phyloP scores from a whole-genome alignment of 2,113 vertebrate genomes.

The Noturus placidus region DNA sequence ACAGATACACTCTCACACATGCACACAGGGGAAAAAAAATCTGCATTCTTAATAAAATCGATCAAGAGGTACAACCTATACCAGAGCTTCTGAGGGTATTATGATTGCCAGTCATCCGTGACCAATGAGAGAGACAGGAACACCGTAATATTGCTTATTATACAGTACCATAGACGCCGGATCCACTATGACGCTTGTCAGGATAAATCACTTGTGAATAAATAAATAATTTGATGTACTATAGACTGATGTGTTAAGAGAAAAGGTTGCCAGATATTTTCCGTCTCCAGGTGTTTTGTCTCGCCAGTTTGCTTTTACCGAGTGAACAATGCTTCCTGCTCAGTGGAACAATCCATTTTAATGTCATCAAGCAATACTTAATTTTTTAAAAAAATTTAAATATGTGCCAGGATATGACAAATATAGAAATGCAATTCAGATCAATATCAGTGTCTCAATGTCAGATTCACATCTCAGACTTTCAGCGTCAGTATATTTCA shows the following conservation, averaged over 20 bases:
- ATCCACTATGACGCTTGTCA: background rate
- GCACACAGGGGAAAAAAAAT: background rate
- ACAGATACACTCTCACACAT: background rate
- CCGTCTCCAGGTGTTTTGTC: background rate
- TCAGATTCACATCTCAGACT: background rate
- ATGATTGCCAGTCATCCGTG: background rate
- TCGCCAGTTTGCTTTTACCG: background rate
- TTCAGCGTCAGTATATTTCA: background rate
- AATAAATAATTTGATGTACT: background rate
- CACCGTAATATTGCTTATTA: background rate
- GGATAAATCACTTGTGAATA: background rate
- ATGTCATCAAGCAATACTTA: background rate
- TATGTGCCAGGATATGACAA: background rate
- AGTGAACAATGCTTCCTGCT: background rate
- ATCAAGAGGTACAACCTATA: background rate
- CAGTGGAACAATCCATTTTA: background rate
- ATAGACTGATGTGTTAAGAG: background rate
- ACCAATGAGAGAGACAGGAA: background rate
- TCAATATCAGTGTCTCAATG: background rate
- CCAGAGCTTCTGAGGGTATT: background rate
- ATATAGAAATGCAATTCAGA: background rate
- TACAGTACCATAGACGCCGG: background rate
- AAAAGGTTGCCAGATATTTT: background rate
- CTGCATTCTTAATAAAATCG: background rate
- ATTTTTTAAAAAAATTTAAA: background rate